Conservation (phyloP, 2,888 invertebrate species). For the Thymelicus acteon region DNA sequence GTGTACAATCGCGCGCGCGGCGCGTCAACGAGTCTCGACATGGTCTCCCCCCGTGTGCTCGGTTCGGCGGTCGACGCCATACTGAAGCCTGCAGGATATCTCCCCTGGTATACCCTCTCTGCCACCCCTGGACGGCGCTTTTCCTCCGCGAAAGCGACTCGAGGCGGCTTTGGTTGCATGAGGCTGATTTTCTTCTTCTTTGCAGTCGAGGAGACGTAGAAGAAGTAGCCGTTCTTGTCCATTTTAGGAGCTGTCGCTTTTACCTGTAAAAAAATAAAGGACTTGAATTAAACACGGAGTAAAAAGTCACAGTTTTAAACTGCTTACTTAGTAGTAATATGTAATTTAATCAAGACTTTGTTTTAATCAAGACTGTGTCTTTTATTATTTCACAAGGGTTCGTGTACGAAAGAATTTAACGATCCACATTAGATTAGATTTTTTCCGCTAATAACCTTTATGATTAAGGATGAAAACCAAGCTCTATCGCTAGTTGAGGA, state of each 20-base stretch:
- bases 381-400: too few species aligned
- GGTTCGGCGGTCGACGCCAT: slow-evolving; percentile 63
- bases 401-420: too few species aligned
- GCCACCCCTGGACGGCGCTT: slow-evolving; percentile 73
- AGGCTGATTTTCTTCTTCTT: slow-evolving; percentile 82
- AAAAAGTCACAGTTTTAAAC: too few species aligned
- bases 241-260: slow-evolving; percentile 79
- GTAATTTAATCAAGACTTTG: too few species aligned
- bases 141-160: slow-evolving; percentile 75
- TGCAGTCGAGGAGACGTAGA: slow-evolving; percentile 76
- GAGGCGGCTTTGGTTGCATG: slow-evolving; percentile 79
- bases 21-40: slow-evolving; percentile 72
- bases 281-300: too few species aligned
- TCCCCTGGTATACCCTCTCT: slow-evolving; percentile 55
- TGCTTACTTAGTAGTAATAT: too few species aligned
- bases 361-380: too few species aligned
- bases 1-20: slow-evolving; percentile 76
- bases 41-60: slow-evolving; percentile 63
- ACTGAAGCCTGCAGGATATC: slow-evolving; percentile 56
- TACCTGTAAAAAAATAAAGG: slow-evolving; percentile 57
- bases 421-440: too few species aligned
- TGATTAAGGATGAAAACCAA: too few species aligned
- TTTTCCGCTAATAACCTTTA: too few species aligned
- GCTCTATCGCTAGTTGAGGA: too few species aligned
- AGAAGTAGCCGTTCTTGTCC: slow-evolving; percentile 81